Percentiles rank a stretch among this genome's conserved stretches.
These are phyloP conservation scores for Corydoras maculifer DNA, from an alignment of 2,113 vertebrate species.

Conservation along the genomic window DNA sequence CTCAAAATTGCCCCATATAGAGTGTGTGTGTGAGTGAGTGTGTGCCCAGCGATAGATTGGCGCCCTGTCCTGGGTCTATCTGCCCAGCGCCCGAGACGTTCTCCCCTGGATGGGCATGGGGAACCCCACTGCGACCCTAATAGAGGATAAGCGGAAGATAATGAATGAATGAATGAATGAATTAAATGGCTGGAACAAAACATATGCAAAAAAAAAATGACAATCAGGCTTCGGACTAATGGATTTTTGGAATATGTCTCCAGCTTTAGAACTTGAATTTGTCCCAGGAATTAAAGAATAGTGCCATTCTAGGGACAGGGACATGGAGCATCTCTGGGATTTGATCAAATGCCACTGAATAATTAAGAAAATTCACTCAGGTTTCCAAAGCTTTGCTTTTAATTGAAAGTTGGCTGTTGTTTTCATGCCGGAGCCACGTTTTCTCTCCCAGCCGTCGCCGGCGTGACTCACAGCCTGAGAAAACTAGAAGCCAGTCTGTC, in stretches of 20 bases:
- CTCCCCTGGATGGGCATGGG: no score
- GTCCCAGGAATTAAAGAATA: neutral
- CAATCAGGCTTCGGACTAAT: neutral
- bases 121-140: no score
- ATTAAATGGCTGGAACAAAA: no score
- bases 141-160: no score
- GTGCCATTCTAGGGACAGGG: neutral
- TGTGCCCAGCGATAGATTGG: no score
- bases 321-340: neutral
- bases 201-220: neutral
- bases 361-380: neutral
- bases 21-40: no score
- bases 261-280: neutral
- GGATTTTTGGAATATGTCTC: neutral
- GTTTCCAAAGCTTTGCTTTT: neutral
- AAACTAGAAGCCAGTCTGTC: slow-evolving; percentile 28
- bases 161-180: no score
- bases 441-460: slow-evolving; percentile 10
- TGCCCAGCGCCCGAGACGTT: no score
- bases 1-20: no score
- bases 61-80: no score
- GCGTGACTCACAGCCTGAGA: slow-evolving; percentile 14
- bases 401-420: neutral
- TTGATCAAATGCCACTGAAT: neutral
- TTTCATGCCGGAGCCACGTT: neutral